A percentile compares a stretch with the other conserved stretches of the same genome.
Evolutionary conservation across 2,797 vertebrate species (phyloP).

Genomic region (Gallinago solitaria): DNA sequence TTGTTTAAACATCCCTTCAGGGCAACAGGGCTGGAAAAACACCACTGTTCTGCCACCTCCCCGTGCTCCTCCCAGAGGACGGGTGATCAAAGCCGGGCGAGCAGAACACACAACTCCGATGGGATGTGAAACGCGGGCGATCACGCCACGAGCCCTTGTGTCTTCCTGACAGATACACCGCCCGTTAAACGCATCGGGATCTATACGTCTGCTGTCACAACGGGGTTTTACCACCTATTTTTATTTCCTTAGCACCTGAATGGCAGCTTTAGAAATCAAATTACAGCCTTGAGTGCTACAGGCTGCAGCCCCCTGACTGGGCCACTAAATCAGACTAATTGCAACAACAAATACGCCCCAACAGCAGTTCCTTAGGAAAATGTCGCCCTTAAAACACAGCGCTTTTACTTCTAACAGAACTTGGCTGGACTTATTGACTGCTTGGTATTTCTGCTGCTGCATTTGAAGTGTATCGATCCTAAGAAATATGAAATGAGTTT

Average conservation of each 20-base stretch:
- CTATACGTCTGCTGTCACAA: neutral
- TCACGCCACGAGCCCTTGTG: neutral
- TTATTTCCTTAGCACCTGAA: conserved; percentile 35
- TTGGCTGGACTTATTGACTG: conserved; percentile 40
- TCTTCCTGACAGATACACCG: neutral
- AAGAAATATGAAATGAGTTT: conserved; percentile 56
- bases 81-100: neutral
- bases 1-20: conserved; percentile 28
- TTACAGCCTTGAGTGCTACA: conserved; percentile 27
- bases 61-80: neutral
- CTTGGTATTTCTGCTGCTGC: conserved; percentile 12
- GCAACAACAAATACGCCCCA: conserved; percentile 60
- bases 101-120: neutral
- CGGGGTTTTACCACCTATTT: neutral
- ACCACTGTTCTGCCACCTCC: neutral
- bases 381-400: neutral
- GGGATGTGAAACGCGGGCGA: neutral
- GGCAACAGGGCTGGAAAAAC: conserved; percentile 38
- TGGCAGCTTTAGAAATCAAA: conserved; percentile 62
- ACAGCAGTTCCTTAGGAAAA: conserved; percentile 54
- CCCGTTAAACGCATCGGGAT: neutral
- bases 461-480: conserved; percentile 53
- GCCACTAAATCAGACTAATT: conserved; percentile 62
- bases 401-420: conserved; percentile 1
- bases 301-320: conserved; percentile 52